A percentile compares a stretch with the other conserved stretches of the same genome.
Conservation (phyloP, 2,888 invertebrate genomes). For the Phalera bucephala region DNA sequence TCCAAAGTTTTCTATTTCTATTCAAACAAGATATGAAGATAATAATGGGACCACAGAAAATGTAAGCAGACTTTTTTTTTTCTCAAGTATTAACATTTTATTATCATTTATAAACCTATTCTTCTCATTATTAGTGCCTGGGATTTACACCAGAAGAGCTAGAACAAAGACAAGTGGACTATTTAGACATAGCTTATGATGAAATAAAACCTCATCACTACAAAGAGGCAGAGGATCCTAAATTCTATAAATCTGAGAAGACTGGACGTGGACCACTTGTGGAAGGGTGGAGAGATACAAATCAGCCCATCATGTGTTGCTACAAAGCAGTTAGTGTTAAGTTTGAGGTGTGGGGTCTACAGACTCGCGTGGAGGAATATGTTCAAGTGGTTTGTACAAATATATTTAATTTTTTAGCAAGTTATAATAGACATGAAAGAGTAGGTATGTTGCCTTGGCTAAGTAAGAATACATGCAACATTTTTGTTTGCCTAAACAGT, state of each 20-base stretch:
- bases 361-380: constrained; percentile 94
- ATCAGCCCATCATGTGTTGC: constrained; percentile 95
- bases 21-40: constrained; percentile 95
- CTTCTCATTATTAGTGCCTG: constrained; percentile 84
- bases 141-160: constrained; percentile 88
- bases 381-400: constrained; percentile 88
- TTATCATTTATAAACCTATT: background rate
- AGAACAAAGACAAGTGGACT: constrained; percentile 88
- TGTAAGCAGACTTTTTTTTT: constrained; percentile 81
- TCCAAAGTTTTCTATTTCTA: constrained; percentile 92
- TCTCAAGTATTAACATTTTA: background rate
- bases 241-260: constrained; percentile 91
- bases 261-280: constrained; percentile 92
- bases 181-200: constrained; percentile 94
- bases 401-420: too few species aligned
- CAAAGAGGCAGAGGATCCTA: constrained; percentile 94
- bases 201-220: constrained; percentile 93
- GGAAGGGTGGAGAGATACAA: constrained; percentile 90
- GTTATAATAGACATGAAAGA: too few species aligned
- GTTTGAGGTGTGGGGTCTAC: constrained; percentile 96
- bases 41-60: constrained; percentile 94
- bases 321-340: constrained; percentile 94
- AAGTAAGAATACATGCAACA: too few species aligned
- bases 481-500: too few species aligned
- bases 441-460: too few species aligned